Evolutionary conservation across 2,113 vertebrate species (phyloP), one percentile per base, ranked within the genome.

Genomic region (Bubalus kerabau): DNA sequence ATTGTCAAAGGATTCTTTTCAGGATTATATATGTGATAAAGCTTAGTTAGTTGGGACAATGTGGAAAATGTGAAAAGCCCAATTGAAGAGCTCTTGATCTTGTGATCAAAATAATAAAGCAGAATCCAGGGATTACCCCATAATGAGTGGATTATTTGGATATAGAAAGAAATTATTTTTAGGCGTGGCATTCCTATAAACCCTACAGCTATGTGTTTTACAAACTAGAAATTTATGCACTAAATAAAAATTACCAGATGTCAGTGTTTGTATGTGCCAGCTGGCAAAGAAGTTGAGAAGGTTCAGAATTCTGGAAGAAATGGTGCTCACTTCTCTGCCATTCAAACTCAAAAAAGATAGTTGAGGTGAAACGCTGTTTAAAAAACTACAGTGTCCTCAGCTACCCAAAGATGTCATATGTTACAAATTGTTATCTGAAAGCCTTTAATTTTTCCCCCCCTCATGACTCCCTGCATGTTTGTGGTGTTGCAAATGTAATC

Each of bases 241-340:
- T 50, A 97, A 95, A 97, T 98, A 97, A 98, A 98, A 97, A 60
- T 90, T 64, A 82, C 93, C 96, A 97, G 83, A 85, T 93, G 97
- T 95, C 95, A 97, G 36, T 87, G 23, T 94, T 54, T 93, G 5
- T 28, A 4, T 74, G 19, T 97, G 87, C 98, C 95, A 98, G 95
- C 97, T 95, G 83, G 90, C 87, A 90, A 74, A 36, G 17, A 32
- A n/a, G 56, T 43, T 54, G 19, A 24, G 36, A n/a, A 84, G 62
- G 59, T 80, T 95, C 57, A 60, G 62, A 95, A 93, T 74, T 96
- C 15, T 95, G 50, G 64, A 97, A 52, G 90, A 81, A 94, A 32
- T 59, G 57, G 71, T 80, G 81, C 57, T 88, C 80, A 87, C 97
- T 95, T 97, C 40, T 78, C 87, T 93, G 15, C 92, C 93, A 24